These are phyloP conservation scores for Elegia similella DNA, from an alignment of 2,888 invertebrate genomes.

Conservation along the genomic window DNA sequence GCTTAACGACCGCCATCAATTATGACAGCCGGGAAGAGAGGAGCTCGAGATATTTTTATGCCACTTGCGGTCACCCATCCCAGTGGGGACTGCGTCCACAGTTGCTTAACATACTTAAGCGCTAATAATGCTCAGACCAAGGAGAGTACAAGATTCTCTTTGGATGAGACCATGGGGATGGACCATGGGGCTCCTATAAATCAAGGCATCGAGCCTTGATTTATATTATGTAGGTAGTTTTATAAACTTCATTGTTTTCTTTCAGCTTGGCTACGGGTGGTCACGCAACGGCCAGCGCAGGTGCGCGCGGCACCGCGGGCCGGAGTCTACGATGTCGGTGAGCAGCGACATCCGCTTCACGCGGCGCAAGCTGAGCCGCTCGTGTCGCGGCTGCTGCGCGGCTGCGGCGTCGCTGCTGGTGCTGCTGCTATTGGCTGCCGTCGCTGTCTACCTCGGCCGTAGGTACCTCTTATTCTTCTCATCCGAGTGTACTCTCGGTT, in stretches of 20 bases:
- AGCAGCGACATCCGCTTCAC: conserved; percentile 95
- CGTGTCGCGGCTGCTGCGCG: conserved; percentile 93
- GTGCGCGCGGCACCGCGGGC: conserved; percentile 70
- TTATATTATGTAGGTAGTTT: not conserved
- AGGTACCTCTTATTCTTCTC: conserved; percentile 47
- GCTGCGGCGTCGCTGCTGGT: conserved; percentile 91
- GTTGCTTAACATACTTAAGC: too few relatives aligned
- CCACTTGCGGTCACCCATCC: too few relatives aligned
- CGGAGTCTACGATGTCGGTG: conserved; percentile 91
- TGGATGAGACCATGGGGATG: too few relatives aligned
- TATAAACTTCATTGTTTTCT: conserved; percentile 18
- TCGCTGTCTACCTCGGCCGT: conserved; percentile 84
- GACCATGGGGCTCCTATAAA: too few relatives aligned
- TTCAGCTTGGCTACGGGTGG: conserved; percentile 72
- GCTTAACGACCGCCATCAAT: too few relatives aligned
- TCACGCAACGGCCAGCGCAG: conserved; percentile 58
- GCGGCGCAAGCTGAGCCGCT: conserved; percentile 90
- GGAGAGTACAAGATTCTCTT: too few relatives aligned
- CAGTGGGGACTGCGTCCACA: too few relatives aligned
- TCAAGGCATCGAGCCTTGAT: too few relatives aligned
- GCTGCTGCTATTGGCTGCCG: conserved; percentile 84
- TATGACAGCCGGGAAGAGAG: too few relatives aligned
- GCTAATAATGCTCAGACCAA: too few relatives aligned
- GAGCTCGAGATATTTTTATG: too few relatives aligned
- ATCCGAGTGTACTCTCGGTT: too few relatives aligned